Conservation (phyloP, 2,113 vertebrate species). For the Rhegmatorhina hoffmannsi region DNA sequence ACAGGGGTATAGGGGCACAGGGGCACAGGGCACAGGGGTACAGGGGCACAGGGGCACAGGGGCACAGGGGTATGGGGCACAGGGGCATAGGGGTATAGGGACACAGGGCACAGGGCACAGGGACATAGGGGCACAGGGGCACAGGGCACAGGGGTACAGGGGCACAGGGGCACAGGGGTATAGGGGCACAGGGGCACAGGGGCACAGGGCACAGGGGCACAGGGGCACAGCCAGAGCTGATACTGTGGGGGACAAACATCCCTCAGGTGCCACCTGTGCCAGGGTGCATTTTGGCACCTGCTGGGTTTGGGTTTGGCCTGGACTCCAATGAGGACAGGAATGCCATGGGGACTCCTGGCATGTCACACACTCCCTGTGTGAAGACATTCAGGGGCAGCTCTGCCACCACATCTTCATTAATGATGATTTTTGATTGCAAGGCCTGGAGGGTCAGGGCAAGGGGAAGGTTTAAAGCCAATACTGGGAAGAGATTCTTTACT, state of each 20-base stretch:
- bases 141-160: too few relatives aligned
- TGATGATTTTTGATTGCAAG: fast-evolving
- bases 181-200: too few relatives aligned
- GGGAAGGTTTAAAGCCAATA: not conserved
- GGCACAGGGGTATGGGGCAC: too few relatives aligned
- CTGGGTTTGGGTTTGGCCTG: not conserved
- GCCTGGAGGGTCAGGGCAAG: not conserved
- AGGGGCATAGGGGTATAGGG: too few relatives aligned
- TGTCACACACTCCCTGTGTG: fast-evolving
- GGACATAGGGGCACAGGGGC: too few relatives aligned
- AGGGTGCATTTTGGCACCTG: not conserved
- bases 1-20: too few relatives aligned
- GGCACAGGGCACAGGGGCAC: too few relatives aligned
- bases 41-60: too few relatives aligned
- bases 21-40: too few relatives aligned
- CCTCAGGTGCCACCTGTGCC: too few relatives aligned
- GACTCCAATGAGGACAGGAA: fast-evolving
- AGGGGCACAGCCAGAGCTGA: fast-evolving
- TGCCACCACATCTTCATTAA: fast-evolving
- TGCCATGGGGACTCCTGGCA: not conserved
- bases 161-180: too few relatives aligned
- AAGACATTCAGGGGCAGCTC: not conserved
- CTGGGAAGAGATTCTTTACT: not conserved
- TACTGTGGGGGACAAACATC: fast-evolving
- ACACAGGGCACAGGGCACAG: too few relatives aligned